phyloP scores from a whole-genome alignment of 2,888 invertebrate genomes.

The Chrysomela aeneicollis region DNA sequence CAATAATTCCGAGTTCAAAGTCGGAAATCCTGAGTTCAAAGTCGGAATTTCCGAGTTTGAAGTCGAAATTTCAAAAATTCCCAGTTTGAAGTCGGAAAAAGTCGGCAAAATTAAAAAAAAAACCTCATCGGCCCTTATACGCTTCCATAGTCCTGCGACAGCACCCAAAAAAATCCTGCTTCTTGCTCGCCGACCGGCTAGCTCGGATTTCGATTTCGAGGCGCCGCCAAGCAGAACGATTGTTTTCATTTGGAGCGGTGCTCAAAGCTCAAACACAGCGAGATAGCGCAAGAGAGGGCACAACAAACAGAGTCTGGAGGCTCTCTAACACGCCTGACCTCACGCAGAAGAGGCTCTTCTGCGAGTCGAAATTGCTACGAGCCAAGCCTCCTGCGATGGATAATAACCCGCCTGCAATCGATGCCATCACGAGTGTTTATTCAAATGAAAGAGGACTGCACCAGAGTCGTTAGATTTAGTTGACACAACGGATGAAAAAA shows the following conservation, averaged over 20 bases:
- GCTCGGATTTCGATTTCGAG: not conserved
- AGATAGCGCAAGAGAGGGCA: constrained; percentile 6
- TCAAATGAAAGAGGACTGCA: not conserved
- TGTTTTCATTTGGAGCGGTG: constrained; percentile 11
- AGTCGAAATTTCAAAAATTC: no score
- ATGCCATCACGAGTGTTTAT: constrained; percentile 13
- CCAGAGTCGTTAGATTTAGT: not conserved
- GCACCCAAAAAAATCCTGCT: no score
- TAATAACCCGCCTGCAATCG: not conserved
- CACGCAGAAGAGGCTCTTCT: constrained; percentile 36
- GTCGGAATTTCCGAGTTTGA: no score
- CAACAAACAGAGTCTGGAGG: constrained; percentile 17
- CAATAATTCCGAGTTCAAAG: no score
- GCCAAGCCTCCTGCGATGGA: not conserved
- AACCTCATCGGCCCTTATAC: no score
- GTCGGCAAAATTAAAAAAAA: no score
- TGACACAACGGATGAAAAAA: no score
- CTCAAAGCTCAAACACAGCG: not conserved
- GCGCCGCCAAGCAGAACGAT: constrained; percentile 10
- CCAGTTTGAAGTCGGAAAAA: no score
- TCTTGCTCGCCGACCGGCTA: no score
- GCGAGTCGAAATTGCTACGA: constrained; percentile 33
- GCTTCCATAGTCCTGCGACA: no score
- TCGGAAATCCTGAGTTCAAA: no score
- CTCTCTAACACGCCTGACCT: constrained; percentile 50